Evolutionary conservation across 1,140 invertebrate genomes (phyloP).

Genomic region (Ruditapes philippinarum): DNA sequence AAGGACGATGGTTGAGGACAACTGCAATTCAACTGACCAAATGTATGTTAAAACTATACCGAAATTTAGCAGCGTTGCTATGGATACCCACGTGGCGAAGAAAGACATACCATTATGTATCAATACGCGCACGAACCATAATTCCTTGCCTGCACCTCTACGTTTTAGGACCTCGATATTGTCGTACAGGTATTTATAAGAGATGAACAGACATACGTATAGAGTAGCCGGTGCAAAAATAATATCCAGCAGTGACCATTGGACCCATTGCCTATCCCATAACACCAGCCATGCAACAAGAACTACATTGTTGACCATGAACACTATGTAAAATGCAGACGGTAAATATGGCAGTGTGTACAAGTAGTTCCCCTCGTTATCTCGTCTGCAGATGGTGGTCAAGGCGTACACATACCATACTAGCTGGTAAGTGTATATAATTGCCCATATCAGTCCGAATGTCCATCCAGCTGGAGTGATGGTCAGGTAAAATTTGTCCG

Average conservation of each 20-base stretch:
- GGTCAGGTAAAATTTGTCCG: slow-evolving; percentile 71
- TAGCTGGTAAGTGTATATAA: slow-evolving; percentile 81
- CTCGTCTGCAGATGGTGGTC: slow-evolving; percentile 73
- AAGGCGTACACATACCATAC: slow-evolving; percentile 75
- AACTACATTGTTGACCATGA: slow-evolving; percentile 70
- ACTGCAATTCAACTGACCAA: slow-evolving; percentile 20
- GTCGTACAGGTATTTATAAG: slow-evolving; percentile 69
- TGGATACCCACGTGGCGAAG: slow-evolving; percentile 82
- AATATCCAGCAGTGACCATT: slow-evolving; percentile 61
- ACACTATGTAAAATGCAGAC: slow-evolving; percentile 70
- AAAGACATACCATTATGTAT: slow-evolving; percentile 83
- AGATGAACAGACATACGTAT: slow-evolving; percentile 74
- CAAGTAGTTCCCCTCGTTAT: slow-evolving; percentile 66
- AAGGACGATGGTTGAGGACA: slow-evolving; percentile 71
- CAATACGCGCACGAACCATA: slow-evolving; percentile 81
- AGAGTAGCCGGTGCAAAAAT: slow-evolving; percentile 76
- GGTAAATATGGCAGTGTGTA: slow-evolving; percentile 69
- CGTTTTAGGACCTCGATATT: slow-evolving; percentile 39
- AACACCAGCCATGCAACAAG: slow-evolving; percentile 83
- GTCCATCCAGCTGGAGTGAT: slow-evolving; percentile 83
- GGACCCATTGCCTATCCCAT: slow-evolving; percentile 78
- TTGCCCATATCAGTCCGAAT: slow-evolving; percentile 82
- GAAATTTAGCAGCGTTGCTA: slow-evolving; percentile 83
- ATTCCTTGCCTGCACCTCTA: slow-evolving; percentile 59
- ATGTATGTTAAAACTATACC: slow-evolving; percentile 73